Evolutionary conservation across 2,797 vertebrate genomes (phyloP), one percentile per base, ranked within the genome.

Genomic region (Sciurus vulgaris): DNA sequence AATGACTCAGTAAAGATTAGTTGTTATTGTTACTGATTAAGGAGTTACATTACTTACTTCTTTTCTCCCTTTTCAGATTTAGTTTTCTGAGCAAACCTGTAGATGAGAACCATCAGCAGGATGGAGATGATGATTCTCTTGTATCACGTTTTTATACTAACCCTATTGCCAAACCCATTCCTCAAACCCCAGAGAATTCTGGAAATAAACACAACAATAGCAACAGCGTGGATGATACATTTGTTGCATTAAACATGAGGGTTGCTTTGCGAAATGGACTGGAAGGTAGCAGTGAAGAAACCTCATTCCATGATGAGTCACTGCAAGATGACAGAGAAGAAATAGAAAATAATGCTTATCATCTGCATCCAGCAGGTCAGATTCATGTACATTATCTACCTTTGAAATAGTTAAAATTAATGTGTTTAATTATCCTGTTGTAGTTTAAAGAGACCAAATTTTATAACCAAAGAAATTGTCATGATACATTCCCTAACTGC

Each of bases 281-380:
- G 81, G 99, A 99, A 97, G 99, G 99, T 98, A 99, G 99, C 98
- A 99, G 99, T 0, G 99, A 99, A 49, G 99, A 99, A 0, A 97
- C 99, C 0, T 99, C 99, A 9, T 98, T 99, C 28, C 99, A 99
- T 0, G 99, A 99, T 3, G 99, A 99, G 63, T 99, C 99, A 51
- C 97, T 99, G 91, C 99, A 99, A 96, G 99, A 99, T 26, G 99
- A 99, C 2, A 94, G 98, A 0, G 99, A 99, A 1, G 99, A 99
- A 82, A 98, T 99, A 97, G 93, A 97, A 0, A 98, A 98, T 10
- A 97, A 98, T 0, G 3, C 77, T 5, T 98, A 98, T 1, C 89
- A 98, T n/a, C 98, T 98, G 54, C 99, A 99, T 35, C 99, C 99
- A 0, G 99, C 99, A 98, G 99, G 99, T 99, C 51, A 93, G 97